These are phyloP conservation scores for Solea solea DNA, from an alignment of 2,113 vertebrate species.

Conservation along the genomic window DNA sequence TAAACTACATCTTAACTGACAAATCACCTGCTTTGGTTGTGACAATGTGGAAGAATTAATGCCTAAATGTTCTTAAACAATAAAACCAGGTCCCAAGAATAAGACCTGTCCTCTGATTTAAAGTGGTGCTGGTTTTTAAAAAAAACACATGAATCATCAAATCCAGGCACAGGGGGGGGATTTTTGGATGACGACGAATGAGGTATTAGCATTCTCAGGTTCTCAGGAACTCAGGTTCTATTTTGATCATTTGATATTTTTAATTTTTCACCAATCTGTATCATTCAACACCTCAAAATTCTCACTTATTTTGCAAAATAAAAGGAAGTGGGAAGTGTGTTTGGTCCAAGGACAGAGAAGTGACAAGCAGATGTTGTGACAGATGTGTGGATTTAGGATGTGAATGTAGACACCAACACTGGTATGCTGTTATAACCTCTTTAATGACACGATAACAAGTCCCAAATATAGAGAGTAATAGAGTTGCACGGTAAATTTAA, in stretches of 20 bases:
- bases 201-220: not conserved
- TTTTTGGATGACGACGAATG: too few species aligned
- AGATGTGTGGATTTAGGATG: slow-evolving; percentile 43
- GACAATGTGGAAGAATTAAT: not conserved
- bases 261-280: too few species aligned
- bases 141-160: slow-evolving; percentile 6
- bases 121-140: slow-evolving; percentile 4
- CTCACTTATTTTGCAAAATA: not conserved
- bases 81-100: slow-evolving; percentile 3
- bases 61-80: slow-evolving; percentile 4
- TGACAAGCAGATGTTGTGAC: slow-evolving; percentile 34
- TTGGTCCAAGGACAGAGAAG: slow-evolving; percentile 12
- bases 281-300: not conserved
- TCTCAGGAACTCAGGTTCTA: not conserved
- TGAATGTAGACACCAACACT: slow-evolving; percentile 9
- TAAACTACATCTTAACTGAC: slow-evolving; percentile 10
- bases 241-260: not conserved
- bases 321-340: not conserved
- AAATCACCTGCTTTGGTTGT: not conserved
- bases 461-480: too few species aligned
- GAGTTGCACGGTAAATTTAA: too few species aligned
- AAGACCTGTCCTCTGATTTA: not conserved
- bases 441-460: too few species aligned
- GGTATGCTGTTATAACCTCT: not conserved
- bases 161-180: not conserved